Evolutionary conservation across 1,140 invertebrate species (phyloP), one percentile per base, ranked within the genome.

Genomic region (Meloidogyne hapla): DNA sequence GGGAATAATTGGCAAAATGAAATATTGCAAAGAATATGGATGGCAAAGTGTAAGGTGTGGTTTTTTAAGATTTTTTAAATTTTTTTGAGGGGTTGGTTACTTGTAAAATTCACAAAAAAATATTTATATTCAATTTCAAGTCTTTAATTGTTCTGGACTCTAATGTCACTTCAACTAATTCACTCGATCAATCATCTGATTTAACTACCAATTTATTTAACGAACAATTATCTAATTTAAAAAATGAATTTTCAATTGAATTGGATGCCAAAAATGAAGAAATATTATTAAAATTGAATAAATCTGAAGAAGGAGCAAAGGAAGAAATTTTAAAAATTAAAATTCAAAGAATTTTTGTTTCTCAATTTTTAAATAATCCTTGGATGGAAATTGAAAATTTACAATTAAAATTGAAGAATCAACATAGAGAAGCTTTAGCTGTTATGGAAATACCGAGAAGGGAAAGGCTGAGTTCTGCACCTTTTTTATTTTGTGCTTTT

Each of bases 321-420:
- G 8, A 56, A 8, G 48, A 56, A 56, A 8, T 56, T 56, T 56
- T n/a, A n/a, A 56, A 1, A 56, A 81, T 87, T 38, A 73, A 76
- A 61, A 69, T 87, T 10, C 40, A 85, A 13, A 48, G 76, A 15
- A 63, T 85, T 12, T 45, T 42, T 13, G 77, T 77, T 33, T 68
- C 81, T 28, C 74, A 65, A 23, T 64, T 85, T 5, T 80, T 87
- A 71, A 42, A 67, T 8, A 66, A 87, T 48, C 78, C 80, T 66
- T 85, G 84, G 84, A 63, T 71, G 6, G 83, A 87, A 74, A 79
- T 85, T 23, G 84, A 85, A 70, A 63, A 80, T 21, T 78, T 85
- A 21, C 84, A 85, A 69, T 76, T 77, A 25, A 64, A 84, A 69
- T 65, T 78, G 33, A 62, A 75, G n/a, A 61, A 79, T 33, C 77